Conservation (phyloP, 2,797 vertebrate species). For the Gadopsis bispinosus region DNA sequence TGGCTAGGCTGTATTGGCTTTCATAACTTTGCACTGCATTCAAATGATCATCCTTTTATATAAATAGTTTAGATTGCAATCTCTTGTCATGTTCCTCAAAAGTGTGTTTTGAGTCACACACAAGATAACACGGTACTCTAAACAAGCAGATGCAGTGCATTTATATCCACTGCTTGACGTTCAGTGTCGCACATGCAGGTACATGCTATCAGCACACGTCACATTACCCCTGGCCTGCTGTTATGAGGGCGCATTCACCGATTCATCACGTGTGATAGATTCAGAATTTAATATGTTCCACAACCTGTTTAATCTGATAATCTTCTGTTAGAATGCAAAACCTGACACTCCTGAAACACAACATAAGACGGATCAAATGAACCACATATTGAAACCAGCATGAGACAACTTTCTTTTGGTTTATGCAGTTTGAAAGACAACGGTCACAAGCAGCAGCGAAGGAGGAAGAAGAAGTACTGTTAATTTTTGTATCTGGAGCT, state of each 20-base stretch:
- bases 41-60: not conserved
- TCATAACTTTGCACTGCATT: not conserved
- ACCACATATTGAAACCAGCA: too few species aligned
- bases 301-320: not conserved
- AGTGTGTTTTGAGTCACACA: not conserved
- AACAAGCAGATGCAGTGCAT: not conserved
- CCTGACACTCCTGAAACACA: not conserved
- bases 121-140: not conserved
- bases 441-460: not conserved
- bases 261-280: not conserved
- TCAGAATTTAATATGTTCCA: not conserved
- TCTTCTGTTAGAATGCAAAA: not conserved
- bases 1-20: not conserved
- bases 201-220: not conserved
- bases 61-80: not conserved
- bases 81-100: not conserved
- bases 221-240: not conserved
- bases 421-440: not conserved
- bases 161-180: not conserved
- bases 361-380: not conserved
- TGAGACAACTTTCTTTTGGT: not conserved
- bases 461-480: too few species aligned
- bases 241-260: not conserved
- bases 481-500: not conserved
- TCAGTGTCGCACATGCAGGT: not conserved